Percentiles rank a stretch among this genome's conserved stretches.
These are phyloP conservation scores for Theodoxus fluviatilis DNA, from an alignment of 2,888 invertebrate species.

Conservation along the genomic window DNA sequence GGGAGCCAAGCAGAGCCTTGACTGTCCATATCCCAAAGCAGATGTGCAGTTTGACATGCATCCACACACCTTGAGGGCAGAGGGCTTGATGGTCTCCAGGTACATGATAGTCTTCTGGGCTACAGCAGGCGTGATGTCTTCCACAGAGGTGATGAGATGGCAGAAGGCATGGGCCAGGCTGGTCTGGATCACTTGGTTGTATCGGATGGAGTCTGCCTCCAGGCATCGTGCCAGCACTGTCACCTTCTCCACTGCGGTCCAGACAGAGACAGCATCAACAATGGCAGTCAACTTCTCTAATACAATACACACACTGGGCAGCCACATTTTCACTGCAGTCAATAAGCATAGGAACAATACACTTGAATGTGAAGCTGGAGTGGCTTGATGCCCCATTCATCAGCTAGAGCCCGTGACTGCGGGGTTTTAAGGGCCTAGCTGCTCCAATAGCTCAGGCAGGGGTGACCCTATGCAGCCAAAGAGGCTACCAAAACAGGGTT, in stretches of 20 bases:
- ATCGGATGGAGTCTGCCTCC: conserved; percentile 78
- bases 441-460: no score
- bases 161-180: conserved; percentile 96
- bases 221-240: conserved; percentile 91
- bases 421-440: no score
- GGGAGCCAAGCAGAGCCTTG: not conserved
- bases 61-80: conserved; percentile 78
- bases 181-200: conserved; percentile 81
- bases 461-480: no score
- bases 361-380: no score
- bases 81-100: conserved; percentile 90
- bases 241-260: conserved; percentile 82
- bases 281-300: not conserved
- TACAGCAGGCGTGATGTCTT: conserved; percentile 92
- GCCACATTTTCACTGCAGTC: not conserved
- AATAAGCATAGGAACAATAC: no score
- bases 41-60: not conserved
- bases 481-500: no score
- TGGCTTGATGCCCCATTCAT: no score
- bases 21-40: not conserved
- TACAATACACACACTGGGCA: not conserved
- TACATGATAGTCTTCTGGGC: conserved; percentile 92
- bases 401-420: no score
- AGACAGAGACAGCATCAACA: not conserved
- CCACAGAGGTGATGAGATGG: conserved; percentile 93